Base-by-base conservation (phyloP, 2,888 invertebrate genomes). In the Hypena proboscidalis region DNA sequence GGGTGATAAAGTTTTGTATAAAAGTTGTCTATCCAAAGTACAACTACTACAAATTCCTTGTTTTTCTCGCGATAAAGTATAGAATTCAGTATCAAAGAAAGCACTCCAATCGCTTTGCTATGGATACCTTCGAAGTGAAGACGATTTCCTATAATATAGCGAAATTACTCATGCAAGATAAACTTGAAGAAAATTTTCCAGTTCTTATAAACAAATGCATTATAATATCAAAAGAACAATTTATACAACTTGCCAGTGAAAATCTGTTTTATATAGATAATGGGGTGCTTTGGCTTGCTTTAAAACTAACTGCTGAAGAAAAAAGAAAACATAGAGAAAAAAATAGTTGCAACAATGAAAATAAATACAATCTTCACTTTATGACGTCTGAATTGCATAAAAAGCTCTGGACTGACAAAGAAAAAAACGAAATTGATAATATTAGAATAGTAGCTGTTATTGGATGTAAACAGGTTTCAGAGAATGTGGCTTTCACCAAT, bases 21-120 rank as follows among this genome's bases (percentile, higher is more conserved):
- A 88, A 85, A 84, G 62, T 90, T 58, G 69, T 84, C 40, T 90
- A 87, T 80, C 90, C 90, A 77, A 89, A 88, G 75, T 87, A 79
- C 80, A 88, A 90, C 71, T 73, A 62, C 51, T 77, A 83, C 61
- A 71, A 73, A 43, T 90, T 90, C 64, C 74, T 90, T 11, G 81
- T 85, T 47, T 90, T 79, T 60, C 78, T 90, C 43, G 79, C 83
- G 46, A 80, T 90, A 70, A 90, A 87, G 66, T 86, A 75, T 63
- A 82, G 85, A 68, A 80, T 85, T 69, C 72, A 72, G 58, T 73
- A 43, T 46, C 80, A 74, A 52, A 74, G 66, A 39, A 49, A 55
- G 15, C 31, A 47, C 30, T 48, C 42, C 13, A 41, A 52, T 36
- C 15, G 39, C 4, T 66, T 59, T 38, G 56, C 38, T 30, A 87